Evolutionary conservation across 2,888 invertebrate species (phyloP).

Genomic region (Drosophila algonquin): DNA sequence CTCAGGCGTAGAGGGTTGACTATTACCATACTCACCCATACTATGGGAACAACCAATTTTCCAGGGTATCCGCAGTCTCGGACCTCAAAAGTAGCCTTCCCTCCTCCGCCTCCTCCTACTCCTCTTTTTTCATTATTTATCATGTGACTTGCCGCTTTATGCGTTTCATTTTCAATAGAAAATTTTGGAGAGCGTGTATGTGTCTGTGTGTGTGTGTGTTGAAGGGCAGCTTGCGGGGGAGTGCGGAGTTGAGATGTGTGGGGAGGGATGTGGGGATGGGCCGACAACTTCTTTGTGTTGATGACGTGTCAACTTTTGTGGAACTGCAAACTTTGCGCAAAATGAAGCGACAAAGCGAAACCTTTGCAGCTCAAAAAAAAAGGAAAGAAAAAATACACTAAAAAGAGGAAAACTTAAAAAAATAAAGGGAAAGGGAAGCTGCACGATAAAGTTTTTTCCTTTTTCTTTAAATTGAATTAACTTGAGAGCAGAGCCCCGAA

Average conservation of each 20-base stretch:
- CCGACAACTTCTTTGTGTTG: conserved; percentile 59
- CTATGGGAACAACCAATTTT: background rate
- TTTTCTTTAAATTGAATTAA: conserved; percentile 72
- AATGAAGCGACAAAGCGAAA: conserved; percentile 68
- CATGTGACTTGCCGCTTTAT: conserved; percentile 61
- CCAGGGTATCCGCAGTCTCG: background rate
- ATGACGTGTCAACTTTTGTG: conserved; percentile 73
- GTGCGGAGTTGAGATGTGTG: background rate
- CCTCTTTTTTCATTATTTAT: conserved; percentile 50
- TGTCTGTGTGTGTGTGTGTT: background rate
- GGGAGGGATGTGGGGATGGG: background rate
- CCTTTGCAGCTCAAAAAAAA: conserved; percentile 48
- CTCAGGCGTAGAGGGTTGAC: too few species aligned
- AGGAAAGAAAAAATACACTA: conserved; percentile 18
- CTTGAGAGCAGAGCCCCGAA: conserved; percentile 57
- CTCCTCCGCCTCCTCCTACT: background rate
- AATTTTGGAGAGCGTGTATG: conserved; percentile 46
- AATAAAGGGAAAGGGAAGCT: conserved; percentile 31
- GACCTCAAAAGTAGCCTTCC: background rate
- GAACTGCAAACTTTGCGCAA: conserved; percentile 65
- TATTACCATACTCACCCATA: background rate
- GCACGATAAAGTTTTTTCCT: conserved; percentile 65
- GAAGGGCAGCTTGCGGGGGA: background rate
- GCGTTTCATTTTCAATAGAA: conserved; percentile 49
- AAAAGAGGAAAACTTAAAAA: conserved; percentile 22